A percentile compares a stretch with the other conserved stretches of the same genome.
phyloP scores from a whole-genome alignment of 2,113 vertebrate species.

The Archocentrus centrarchus region DNA sequence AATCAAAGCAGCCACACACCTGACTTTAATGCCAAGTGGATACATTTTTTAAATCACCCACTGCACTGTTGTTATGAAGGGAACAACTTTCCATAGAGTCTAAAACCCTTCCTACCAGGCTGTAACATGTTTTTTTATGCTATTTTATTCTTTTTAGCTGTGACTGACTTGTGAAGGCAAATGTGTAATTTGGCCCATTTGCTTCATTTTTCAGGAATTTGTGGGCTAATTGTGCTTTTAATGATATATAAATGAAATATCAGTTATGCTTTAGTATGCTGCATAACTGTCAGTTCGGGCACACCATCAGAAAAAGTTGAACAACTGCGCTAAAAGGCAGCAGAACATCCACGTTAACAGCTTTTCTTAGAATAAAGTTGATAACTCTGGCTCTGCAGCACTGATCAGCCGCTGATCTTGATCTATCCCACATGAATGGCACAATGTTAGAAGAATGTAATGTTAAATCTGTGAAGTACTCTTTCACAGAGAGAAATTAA shows the following conservation, averaged over 20 bases:
- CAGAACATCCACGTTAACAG: background rate
- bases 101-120: too few species aligned
- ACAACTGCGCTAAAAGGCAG: background rate
- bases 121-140: too few species aligned
- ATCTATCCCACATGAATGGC: background rate
- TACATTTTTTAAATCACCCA: too few species aligned
- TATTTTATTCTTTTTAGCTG: too few species aligned
- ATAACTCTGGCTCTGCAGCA: background rate
- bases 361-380: background rate
- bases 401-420: background rate
- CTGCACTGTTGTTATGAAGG: too few species aligned
- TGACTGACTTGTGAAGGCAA: too few species aligned
- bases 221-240: too few species aligned
- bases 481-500: constrained; percentile 3
- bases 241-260: background rate
- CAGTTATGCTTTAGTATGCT: background rate
- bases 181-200: too few species aligned
- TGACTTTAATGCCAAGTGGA: too few species aligned
- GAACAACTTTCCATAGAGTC: too few species aligned
- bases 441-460: background rate
- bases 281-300: background rate
- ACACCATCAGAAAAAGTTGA: background rate
- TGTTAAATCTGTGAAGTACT: background rate
- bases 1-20: too few species aligned
- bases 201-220: too few species aligned